phyloP scores from a whole-genome alignment of 2,113 vertebrate genomes.

The Pedetes capensis region DNA sequence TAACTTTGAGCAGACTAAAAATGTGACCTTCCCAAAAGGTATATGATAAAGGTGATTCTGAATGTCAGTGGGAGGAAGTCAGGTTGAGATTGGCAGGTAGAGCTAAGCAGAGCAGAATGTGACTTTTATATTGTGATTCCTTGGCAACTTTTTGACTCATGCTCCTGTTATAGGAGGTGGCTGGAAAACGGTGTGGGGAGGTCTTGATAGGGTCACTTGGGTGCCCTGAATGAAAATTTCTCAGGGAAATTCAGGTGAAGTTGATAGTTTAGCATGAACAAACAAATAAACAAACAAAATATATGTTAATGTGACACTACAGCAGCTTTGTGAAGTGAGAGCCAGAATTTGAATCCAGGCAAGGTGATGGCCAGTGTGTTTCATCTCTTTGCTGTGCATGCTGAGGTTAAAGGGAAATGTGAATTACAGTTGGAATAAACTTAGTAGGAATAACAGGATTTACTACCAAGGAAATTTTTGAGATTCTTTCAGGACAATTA shows the following conservation, averaged over 20 bases:
- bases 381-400: neutral
- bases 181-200: neutral
- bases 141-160: slow-evolving; percentile 52
- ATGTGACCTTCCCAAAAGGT: slow-evolving; percentile 58
- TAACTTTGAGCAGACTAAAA: slow-evolving; percentile 51
- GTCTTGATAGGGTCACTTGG: neutral
- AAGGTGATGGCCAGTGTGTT: too few relatives aligned
- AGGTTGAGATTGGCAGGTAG: slow-evolving; percentile 49
- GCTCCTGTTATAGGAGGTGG: neutral
- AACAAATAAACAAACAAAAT: too few relatives aligned
- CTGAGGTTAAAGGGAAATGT: neutral
- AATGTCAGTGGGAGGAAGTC: slow-evolving; percentile 61
- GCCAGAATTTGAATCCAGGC: neutral
- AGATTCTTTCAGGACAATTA: neutral
- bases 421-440: neutral
- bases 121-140: slow-evolving; percentile 51
- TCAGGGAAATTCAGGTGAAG: neutral
- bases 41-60: slow-evolving; percentile 54
- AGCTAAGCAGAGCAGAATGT: slow-evolving; percentile 31
- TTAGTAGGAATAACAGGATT: neutral
- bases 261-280: too few relatives aligned
- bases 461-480: neutral
- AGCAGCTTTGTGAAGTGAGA: neutral
- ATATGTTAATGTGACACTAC: neutral
- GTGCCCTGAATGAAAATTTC: neutral